These are phyloP conservation scores for Cataglyphis rosenhaueri DNA, from an alignment of 2,888 invertebrate genomes.

Conservation along the genomic window DNA sequence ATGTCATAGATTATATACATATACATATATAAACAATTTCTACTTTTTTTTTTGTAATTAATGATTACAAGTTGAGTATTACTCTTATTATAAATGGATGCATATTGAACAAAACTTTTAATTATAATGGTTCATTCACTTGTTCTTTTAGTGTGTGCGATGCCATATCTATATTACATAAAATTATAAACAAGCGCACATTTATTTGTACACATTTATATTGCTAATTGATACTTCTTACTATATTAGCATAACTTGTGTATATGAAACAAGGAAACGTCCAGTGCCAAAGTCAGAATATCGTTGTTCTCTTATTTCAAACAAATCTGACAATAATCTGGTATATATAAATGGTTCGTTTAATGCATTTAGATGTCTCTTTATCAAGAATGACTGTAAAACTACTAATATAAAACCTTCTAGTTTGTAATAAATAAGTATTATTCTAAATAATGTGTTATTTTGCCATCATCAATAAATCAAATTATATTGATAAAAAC, in stretches of 20 bases:
- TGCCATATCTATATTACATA: slow-evolving; percentile 55
- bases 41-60: slow-evolving; percentile 28
- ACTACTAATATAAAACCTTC: slow-evolving; percentile 69
- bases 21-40: slow-evolving; percentile 31
- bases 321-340: slow-evolving; percentile 81
- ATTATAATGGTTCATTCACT: slow-evolving; percentile 47
- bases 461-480: slow-evolving; percentile 54
- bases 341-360: slow-evolving; percentile 73
- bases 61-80: slow-evolving; percentile 20
- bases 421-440: slow-evolving; percentile 77
- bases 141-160: slow-evolving; percentile 52
- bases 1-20: not conserved
- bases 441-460: slow-evolving; percentile 68
- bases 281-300: slow-evolving; percentile 83
- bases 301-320: slow-evolving; percentile 68
- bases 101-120: slow-evolving; percentile 23
- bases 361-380: slow-evolving; percentile 73
- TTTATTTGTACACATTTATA: slow-evolving; percentile 57
- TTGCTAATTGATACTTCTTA: slow-evolving; percentile 55
- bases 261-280: slow-evolving; percentile 70
- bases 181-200: slow-evolving; percentile 58
- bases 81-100: slow-evolving; percentile 27
- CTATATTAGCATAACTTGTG: slow-evolving; percentile 59
- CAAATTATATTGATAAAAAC: slow-evolving; percentile 37
- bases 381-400: slow-evolving; percentile 72